phyloP scores from a whole-genome alignment of 2,797 vertebrate species.

The Bryconaethiops microstoma region DNA sequence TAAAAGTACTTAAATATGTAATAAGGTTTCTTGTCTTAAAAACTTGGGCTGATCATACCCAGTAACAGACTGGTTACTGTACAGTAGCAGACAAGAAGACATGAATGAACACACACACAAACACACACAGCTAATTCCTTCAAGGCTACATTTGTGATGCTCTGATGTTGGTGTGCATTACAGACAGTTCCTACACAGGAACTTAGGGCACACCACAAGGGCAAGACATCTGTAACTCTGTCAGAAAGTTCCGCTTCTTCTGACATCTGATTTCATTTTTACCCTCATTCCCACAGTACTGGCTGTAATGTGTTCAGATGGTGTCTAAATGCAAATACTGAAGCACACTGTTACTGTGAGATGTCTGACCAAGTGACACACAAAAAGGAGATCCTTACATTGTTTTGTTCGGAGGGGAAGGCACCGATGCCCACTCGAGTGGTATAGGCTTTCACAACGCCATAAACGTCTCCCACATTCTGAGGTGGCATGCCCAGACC shows the following conservation, averaged over 20 bases:
- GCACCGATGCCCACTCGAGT: constrained; percentile 96
- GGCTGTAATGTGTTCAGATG: background rate
- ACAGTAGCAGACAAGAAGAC: background rate
- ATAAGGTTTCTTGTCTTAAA: too few relatives aligned
- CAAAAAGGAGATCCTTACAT: constrained; percentile 79
- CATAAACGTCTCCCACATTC: constrained; percentile 93
- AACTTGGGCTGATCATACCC: too few relatives aligned
- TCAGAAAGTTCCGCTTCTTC: background rate
- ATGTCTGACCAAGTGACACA: background rate
- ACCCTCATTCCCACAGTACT: background rate
- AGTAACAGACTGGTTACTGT: too few relatives aligned
- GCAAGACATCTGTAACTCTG: background rate
- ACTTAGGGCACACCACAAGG: background rate
- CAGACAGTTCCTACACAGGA: background rate
- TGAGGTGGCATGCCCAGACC: constrained; percentile 95
- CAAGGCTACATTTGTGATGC: background rate
- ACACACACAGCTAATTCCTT: background rate
- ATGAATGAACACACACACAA: background rate
- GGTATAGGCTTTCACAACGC: constrained; percentile 96
- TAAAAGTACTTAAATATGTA: too few relatives aligned
- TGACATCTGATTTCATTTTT: background rate
- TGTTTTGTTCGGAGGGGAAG: constrained; percentile 94
- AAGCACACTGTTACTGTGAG: background rate
- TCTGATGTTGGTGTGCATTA: background rate
- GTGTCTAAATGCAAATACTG: background rate